Evolutionary conservation across 2,888 invertebrate species (phyloP).

Genomic region (Plebejus anna): DNA sequence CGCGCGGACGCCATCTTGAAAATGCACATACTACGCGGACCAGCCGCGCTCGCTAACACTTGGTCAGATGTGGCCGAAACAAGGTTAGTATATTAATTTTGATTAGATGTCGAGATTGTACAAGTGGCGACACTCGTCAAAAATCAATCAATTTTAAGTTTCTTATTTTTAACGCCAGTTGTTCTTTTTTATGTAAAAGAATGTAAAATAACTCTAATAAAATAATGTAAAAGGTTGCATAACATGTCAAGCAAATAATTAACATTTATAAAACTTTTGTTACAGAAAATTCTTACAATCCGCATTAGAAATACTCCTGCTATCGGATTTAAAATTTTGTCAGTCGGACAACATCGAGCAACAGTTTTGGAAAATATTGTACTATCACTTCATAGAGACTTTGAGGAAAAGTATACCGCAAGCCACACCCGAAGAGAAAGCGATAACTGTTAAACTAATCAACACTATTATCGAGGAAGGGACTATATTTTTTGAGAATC

Average conservation of each 20-base stretch:
- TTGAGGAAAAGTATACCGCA: conserved; percentile 84
- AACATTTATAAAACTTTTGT: conserved; percentile 34
- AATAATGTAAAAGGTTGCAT: too few relatives aligned
- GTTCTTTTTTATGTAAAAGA: too few relatives aligned
- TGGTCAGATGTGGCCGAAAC: conserved; percentile 84
- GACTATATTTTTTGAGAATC: conserved; percentile 86
- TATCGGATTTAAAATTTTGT: conserved; percentile 91
- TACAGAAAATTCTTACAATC: conserved; percentile 82
- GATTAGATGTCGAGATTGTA: neutral
- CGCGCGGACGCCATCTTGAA: conserved; percentile 84
- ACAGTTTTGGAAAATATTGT: conserved; percentile 94
- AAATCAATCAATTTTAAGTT: too few relatives aligned
- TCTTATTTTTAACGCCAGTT: too few relatives aligned
- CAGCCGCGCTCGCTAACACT: conserved; percentile 75
- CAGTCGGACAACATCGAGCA: conserved; percentile 93
- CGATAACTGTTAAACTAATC: conserved; percentile 82
- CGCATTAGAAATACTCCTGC: conserved; percentile 83
- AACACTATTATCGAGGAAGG: conserved; percentile 89
- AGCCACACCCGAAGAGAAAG: conserved; percentile 81
- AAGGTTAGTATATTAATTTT: conserved; percentile 57
- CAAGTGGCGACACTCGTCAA: neutral
- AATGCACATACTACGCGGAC: conserved; percentile 80
- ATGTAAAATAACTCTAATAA: too few relatives aligned
- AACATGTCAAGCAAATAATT: neutral
- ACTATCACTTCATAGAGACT: conserved; percentile 92